Base-by-base conservation (phyloP, 2,113 vertebrate species). In the Taxidea taxus region DNA sequence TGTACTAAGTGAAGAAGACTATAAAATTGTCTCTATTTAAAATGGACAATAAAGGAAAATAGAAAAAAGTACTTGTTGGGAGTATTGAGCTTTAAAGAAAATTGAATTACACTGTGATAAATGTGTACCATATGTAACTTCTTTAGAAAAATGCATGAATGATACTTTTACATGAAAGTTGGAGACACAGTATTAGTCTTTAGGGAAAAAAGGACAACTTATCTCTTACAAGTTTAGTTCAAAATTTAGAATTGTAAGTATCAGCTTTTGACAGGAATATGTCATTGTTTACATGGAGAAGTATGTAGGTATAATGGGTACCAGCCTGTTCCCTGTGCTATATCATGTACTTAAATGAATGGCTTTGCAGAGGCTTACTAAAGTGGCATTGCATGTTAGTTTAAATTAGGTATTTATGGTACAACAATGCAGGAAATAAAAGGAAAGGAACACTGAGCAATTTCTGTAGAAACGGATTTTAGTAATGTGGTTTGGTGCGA, bases 351-450 rank as follows among this genome's bases (percentile, higher is more conserved):
- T 92, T 44, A 77, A 94, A 86, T 97, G 88, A 97, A 97, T 94
- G 39, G 84, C 44, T 72, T 66, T 96, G 78, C n/a, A 80, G 47
- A 85, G 80, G 42, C 90, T 97, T 97, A 56, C 77, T 97, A 92
- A 75, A 94, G 95, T 23, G 13, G 70, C 25, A 86, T 70, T 87
- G 54, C 20, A 12, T 96, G 42, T 92, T 93, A 85, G n/a, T 83
- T 95, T 86, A 92, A 66, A 90, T 87, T 56, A 70, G 51, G 11
- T 89, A 47, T 89, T 95, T 94, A 89, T 87, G 27, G 34, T 58
- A 42, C 87, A 92, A 0, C 8, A 42, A 64, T 82, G 27, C 20
- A 74, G 56, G 96, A 60, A 90, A 86, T 16, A 93, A 97, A 98
- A 92, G 66, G 11, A 49, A 66, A 80, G 39, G 0, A 64, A 82